Conservation (phyloP, 2,888 invertebrate species). For the Conops quadrifasciatus region DNA sequence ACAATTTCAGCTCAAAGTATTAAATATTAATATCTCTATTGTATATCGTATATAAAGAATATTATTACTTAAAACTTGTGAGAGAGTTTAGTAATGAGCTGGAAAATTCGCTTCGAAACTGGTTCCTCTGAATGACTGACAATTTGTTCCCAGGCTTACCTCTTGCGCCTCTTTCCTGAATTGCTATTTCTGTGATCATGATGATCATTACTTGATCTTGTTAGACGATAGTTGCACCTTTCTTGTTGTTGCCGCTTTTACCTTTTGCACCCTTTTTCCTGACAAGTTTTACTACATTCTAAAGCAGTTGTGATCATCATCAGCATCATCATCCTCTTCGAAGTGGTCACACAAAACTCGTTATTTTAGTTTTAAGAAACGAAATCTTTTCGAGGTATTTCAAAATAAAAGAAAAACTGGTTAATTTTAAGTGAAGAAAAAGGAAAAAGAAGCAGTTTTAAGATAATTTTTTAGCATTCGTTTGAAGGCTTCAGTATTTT, state of each 20-base stretch:
- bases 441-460: slow-evolving; percentile 35
- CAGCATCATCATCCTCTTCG: neutral
- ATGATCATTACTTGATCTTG: neutral
- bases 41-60: too few species aligned
- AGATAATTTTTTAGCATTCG: slow-evolving; percentile 12
- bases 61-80: too few species aligned
- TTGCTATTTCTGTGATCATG: neutral
- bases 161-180: slow-evolving; percentile 19
- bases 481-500: slow-evolving; percentile 48
- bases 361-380: neutral
- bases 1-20: too few species aligned
- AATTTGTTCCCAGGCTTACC: slow-evolving; percentile 43
- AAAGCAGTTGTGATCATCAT: neutral
- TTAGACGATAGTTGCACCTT: too few species aligned
- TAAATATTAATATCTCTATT: too few species aligned
- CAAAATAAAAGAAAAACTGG: slow-evolving; percentile 42
- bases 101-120: too few species aligned
- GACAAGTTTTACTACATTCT: neutral
- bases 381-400: slow-evolving; percentile 37
- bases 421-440: slow-evolving; percentile 29
- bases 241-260: neutral
- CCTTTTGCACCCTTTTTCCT: slow-evolving; percentile 18
- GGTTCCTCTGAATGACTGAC: slow-evolving; percentile 30
- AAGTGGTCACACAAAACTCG: too few species aligned
- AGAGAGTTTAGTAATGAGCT: too few species aligned